A percentile compares a stretch with the other conserved stretches of the same genome.
Evolutionary conservation across 2,113 vertebrate species (phyloP).

Genomic region (Xiphophorus couchianus): DNA sequence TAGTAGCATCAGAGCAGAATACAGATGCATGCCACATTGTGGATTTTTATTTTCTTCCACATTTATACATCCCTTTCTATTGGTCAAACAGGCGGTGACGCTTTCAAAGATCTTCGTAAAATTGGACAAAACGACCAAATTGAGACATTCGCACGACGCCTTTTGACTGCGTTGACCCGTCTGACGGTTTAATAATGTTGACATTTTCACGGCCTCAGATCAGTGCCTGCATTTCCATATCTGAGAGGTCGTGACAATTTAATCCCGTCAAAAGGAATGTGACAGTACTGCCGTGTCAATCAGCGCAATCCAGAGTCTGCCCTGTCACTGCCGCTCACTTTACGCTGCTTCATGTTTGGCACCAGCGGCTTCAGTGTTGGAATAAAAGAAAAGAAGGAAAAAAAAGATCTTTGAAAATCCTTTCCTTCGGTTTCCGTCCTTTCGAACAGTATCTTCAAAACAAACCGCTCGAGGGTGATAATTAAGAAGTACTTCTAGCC

Average conservation of each 20-base stretch:
- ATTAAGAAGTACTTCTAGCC: slow-evolving; percentile 47
- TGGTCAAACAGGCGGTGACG: not conserved
- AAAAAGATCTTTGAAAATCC: not conserved
- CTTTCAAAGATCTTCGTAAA: not conserved
- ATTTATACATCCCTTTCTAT: too few species aligned
- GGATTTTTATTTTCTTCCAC: too few species aligned
- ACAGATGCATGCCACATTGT: too few species aligned
- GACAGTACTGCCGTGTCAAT: slow-evolving; percentile 67
- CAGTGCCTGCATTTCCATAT: slow-evolving; percentile 76
- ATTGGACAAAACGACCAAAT: not conserved
- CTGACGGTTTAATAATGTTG: slow-evolving; percentile 73
- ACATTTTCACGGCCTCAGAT: slow-evolving; percentile 75
- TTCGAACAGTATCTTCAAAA: slow-evolving; percentile 41
- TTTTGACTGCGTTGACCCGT: slow-evolving; percentile 48
- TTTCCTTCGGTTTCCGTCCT: slow-evolving; percentile 1
- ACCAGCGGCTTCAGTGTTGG: not conserved
- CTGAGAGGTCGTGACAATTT: slow-evolving; percentile 74
- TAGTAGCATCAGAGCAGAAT: too few species aligned
- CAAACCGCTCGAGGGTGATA: slow-evolving; percentile 53
- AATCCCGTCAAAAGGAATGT: slow-evolving; percentile 79
- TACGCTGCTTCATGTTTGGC: slow-evolving; percentile 24
- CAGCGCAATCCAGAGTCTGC: slow-evolving; percentile 35
- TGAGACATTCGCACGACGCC: slow-evolving; percentile 11
- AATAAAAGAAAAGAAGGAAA: not conserved
- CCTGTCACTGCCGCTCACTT: slow-evolving; percentile 32